These are phyloP conservation scores for Phrixothrix hirtus DNA, from an alignment of 2,888 invertebrate species.

Conservation along the genomic window DNA sequence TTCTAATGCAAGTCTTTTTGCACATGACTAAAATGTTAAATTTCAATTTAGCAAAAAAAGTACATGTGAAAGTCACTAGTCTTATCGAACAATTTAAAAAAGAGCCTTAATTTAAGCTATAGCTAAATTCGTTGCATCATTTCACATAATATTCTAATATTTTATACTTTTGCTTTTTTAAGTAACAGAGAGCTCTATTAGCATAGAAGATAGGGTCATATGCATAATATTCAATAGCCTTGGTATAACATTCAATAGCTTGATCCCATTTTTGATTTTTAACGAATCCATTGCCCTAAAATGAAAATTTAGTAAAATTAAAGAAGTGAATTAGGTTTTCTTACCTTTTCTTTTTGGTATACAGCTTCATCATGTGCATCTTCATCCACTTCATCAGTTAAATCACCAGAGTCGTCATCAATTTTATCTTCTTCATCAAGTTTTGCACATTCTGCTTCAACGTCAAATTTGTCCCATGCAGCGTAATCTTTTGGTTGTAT, in stretches of 20 bases:
- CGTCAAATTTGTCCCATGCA: constrained; percentile 81
- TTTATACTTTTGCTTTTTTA: constrained; percentile 75
- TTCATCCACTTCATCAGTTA: constrained; percentile 61
- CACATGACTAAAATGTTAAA: too few relatives aligned
- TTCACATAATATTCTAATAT: neutral
- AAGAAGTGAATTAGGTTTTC: neutral
- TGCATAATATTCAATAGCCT: constrained; percentile 82
- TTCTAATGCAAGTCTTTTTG: too few relatives aligned
- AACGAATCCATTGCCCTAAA: constrained; percentile 80
- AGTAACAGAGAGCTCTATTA: constrained; percentile 84
- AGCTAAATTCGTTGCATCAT: too few relatives aligned
- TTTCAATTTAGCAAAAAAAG: too few relatives aligned
- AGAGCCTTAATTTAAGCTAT: too few relatives aligned
- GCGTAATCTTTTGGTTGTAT: constrained; percentile 68
- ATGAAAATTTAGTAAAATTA: constrained; percentile 40
- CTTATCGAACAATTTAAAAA: too few relatives aligned
- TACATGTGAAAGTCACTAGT: too few relatives aligned
- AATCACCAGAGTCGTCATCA: constrained; percentile 46
- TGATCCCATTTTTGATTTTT: constrained; percentile 78
- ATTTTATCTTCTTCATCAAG: constrained; percentile 62
- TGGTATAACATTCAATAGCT: constrained; percentile 84
- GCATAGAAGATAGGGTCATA: constrained; percentile 81
- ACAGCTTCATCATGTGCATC: constrained; percentile 65
- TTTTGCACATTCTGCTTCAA: constrained; percentile 68
- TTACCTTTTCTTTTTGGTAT: constrained; percentile 71